These are phyloP conservation scores for Zonitis immaculata DNA, from an alignment of 2,888 invertebrate genomes.

Conservation along the genomic window DNA sequence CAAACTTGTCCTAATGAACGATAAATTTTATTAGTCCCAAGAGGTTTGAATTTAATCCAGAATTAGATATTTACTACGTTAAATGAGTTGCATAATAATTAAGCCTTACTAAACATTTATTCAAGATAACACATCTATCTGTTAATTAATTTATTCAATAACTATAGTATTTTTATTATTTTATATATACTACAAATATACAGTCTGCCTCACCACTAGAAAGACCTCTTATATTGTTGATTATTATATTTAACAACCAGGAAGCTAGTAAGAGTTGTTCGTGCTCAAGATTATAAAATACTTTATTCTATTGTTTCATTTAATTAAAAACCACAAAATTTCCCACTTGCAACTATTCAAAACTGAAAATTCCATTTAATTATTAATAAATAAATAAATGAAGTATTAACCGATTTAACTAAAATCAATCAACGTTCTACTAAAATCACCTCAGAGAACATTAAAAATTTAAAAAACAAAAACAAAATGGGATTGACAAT, in stretches of 20 bases:
- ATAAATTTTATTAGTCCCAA: constrained; percentile 23
- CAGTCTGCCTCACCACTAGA: no score
- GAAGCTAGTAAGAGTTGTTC: not conserved
- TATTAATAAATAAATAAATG: constrained; percentile 5
- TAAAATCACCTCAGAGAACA: no score
- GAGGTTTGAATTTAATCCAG: constrained; percentile 20
- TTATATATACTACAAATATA: no score
- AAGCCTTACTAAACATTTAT: constrained; percentile 16
- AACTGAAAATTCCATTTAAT: constrained; percentile 6
- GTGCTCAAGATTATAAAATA: not conserved
- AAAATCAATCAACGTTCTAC: no score
- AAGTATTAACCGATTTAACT: constrained; percentile 3
- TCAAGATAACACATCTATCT: constrained; percentile 12
- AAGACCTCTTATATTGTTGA: no score
- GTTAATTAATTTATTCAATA: constrained; percentile 13
- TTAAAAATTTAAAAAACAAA: not conserved
- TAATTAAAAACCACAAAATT: constrained; percentile 11
- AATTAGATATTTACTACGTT: constrained; percentile 23
- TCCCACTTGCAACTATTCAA: constrained; percentile 3
- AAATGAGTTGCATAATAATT: constrained; percentile 25
- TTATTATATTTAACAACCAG: no score
- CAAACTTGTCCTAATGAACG: constrained; percentile 23
- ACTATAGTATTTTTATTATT: not conserved
- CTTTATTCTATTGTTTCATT: constrained; percentile 4
- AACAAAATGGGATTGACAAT: no score